phyloP scores from a whole-genome alignment of 2,113 vertebrate genomes.

The Siphamia tubifer region DNA sequence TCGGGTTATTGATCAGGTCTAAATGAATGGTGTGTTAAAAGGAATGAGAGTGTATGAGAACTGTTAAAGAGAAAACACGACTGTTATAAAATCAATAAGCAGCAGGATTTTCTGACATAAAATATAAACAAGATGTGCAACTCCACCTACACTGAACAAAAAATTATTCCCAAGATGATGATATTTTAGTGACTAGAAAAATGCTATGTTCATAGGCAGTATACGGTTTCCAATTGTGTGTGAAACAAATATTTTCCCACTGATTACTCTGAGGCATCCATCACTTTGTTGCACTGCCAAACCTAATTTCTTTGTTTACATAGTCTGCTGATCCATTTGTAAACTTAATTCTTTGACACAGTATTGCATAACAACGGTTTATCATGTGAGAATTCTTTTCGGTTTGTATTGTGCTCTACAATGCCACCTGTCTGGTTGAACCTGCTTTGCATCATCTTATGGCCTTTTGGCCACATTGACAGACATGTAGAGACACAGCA shows the following conservation, averaged over 20 bases:
- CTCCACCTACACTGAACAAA: neutral
- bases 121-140: slow-evolving; percentile 1
- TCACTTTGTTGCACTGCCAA: neutral
- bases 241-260: neutral
- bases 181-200: neutral
- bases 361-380: neutral
- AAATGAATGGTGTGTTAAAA: neutral
- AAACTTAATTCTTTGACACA: neutral
- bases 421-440: slow-evolving; percentile 33
- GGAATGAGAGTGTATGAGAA: neutral
- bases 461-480: neutral
- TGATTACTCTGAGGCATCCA: neutral
- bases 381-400: neutral
- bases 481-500: slow-evolving; percentile 40
- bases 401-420: neutral
- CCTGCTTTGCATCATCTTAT: slow-evolving; percentile 20
- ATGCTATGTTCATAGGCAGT: too few species aligned
- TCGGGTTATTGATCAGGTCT: neutral
- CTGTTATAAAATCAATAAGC: slow-evolving; percentile 17
- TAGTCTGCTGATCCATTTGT: neutral
- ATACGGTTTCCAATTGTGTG: neutral
- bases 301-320: neutral
- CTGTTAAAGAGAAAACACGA: neutral
- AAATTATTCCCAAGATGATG: neutral
- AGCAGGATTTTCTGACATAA: slow-evolving; percentile 1